Percentiles rank a stretch among this genome's conserved stretches.
Conservation (phyloP, 2,113 vertebrate genomes). For the Lasiurus cinereus region DNA sequence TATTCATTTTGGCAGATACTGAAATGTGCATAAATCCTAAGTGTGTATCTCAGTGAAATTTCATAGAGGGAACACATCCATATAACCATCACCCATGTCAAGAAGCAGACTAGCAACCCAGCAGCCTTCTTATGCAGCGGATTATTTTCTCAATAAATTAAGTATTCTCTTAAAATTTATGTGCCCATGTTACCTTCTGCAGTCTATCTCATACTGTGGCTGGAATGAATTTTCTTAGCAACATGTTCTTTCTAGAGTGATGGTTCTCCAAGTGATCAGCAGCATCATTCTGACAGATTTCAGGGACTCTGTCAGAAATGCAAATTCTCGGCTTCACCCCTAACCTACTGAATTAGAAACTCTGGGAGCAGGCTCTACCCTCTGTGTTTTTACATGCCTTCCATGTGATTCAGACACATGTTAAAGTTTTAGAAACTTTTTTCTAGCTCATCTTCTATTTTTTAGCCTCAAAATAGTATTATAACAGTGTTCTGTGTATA, state of each 20-base stretch:
- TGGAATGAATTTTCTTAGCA: neutral
- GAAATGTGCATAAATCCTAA: neutral
- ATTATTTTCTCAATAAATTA: neutral
- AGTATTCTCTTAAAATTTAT: neutral
- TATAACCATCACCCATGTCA: rapidly evolving
- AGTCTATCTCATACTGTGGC: neutral
- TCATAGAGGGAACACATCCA: neutral
- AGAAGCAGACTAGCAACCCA: neutral
- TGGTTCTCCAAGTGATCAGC: neutral
- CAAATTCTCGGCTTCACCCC: neutral
- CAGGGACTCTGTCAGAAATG: neutral
- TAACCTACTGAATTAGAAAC: neutral
- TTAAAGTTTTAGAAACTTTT: neutral
- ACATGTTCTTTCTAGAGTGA: neutral
- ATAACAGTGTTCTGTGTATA: rapidly evolving
- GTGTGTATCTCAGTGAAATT: neutral
- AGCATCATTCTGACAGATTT: neutral
- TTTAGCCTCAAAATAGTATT: neutral
- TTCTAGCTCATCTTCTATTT: too few species aligned
- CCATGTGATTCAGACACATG: neutral
- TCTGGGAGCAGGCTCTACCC: neutral
- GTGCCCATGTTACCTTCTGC: neutral
- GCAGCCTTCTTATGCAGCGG: neutral
- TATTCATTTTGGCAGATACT: neutral
- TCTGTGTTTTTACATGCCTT: neutral